Conservation (phyloP, 1,140 invertebrate species). For the Pogonomyrmex californicus region DNA sequence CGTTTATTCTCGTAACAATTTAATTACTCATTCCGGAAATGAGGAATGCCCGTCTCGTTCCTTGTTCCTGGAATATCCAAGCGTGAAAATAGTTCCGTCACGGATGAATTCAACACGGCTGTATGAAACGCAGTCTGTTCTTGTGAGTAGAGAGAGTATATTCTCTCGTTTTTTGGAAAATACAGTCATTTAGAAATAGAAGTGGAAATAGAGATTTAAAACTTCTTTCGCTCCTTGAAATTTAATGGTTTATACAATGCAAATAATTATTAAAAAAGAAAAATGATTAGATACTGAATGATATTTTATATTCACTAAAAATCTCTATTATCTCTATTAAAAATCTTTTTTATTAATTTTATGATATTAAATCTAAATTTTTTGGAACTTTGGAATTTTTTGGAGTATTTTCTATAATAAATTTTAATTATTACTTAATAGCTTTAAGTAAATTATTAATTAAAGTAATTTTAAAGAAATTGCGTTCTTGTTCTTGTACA, state of each 20-base stretch:
- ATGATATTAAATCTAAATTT: background rate
- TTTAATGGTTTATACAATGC: background rate
- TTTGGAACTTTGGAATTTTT: background rate
- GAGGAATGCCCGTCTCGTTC: background rate
- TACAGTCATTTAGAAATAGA: background rate
- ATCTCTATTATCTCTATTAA: background rate
- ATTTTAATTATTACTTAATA: background rate
- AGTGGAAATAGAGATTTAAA: background rate
- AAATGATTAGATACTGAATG: background rate
- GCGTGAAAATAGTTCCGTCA: constrained; percentile 59
- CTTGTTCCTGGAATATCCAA: constrained; percentile 32
- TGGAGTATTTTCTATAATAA: background rate
- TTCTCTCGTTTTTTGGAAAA: constrained; percentile 2
- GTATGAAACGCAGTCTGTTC: constrained; percentile 2
- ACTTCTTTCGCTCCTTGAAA: background rate
- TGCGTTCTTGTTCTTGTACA: background rate
- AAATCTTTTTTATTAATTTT: background rate
- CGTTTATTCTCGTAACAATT: constrained; percentile 47
- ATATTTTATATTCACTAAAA: background rate
- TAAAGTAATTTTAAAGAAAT: background rate
- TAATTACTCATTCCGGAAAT: constrained; percentile 64
- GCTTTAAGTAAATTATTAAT: background rate
- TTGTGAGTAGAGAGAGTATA: background rate
- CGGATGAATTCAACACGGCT: background rate
- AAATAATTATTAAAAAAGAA: constrained; percentile 10